Conservation (phyloP, 2,797 vertebrate genomes). For the Eulemur albifrons region DNA sequence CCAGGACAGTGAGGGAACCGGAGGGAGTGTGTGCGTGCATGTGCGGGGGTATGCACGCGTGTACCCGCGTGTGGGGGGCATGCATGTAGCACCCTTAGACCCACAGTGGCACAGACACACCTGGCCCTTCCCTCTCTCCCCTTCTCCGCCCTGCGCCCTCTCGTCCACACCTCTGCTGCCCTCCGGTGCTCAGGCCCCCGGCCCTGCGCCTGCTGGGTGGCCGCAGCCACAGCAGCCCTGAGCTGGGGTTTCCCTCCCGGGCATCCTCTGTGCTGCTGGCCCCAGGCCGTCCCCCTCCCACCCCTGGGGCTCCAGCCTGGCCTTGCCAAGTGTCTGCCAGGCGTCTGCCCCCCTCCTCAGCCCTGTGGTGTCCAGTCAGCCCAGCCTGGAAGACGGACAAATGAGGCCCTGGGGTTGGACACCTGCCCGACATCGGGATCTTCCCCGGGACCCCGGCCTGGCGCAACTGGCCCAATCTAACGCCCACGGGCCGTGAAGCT, state of each 20-base stretch:
- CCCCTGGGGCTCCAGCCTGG: too few species aligned
- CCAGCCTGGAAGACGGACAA: background rate
- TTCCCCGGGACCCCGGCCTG: background rate
- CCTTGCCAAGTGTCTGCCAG: background rate
- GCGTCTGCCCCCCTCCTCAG: fast-evolving
- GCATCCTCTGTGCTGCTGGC: fast-evolving
- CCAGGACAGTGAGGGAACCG: fast-evolving
- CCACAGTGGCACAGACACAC: background rate
- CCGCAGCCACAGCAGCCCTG: fast-evolving
- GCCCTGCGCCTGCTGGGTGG: background rate
- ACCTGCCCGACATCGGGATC: fast-evolving
- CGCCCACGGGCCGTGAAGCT: fast-evolving
- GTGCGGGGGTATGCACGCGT: background rate
- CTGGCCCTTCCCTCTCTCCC: fast-evolving
- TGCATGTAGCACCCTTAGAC: background rate
- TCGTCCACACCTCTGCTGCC: background rate
- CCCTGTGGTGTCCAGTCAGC: background rate
- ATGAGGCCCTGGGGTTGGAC: background rate
- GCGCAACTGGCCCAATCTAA: background rate
- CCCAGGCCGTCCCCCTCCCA: background rate
- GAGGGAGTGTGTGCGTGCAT: background rate
- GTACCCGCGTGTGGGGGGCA: too few species aligned
- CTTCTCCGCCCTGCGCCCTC: background rate
- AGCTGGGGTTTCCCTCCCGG: background rate
- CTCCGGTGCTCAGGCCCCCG: fast-evolving